Evolutionary conservation across 2,888 invertebrate genomes (phyloP), one percentile per base, ranked within the genome.

Genomic region (Seira sanloemensis): DNA sequence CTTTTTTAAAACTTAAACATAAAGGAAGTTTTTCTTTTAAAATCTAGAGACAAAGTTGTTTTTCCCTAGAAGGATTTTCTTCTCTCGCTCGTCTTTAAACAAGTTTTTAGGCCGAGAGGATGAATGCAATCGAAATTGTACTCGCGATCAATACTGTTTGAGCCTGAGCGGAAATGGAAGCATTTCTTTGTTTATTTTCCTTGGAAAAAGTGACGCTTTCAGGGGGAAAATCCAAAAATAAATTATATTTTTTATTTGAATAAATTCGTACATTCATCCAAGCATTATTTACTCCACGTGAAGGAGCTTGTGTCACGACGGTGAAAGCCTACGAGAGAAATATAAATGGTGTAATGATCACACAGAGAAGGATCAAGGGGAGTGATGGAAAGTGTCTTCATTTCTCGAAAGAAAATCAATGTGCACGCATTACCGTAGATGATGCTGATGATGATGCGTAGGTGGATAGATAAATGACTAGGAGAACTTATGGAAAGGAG

Each of bases 391-490:
- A 37, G 37, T n/a, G n/a, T n/a, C n/a, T n/a, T n/a, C n/a, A n/a
- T 25, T 24, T 25, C 12, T 1, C 9, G 67, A 16, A 24, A 21
- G 16, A 24, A 19, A 21, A 73, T 23, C 46, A 23, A 73, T 16
- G 62, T 71, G 81, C 76, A n/a, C 66, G 25, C 25, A 37, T 37
- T 37, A 37, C n/a, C n/a, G n/a, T n/a, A n/a, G n/a, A n/a, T n/a
- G n/a, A n/a, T n/a, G n/a, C n/a, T n/a, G 37, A 37, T 37, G 37
- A n/a, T 37, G 27, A 72, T 79, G 67, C 76, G 72, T 72, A 71
- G 79, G 74, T 66, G 77, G 78, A 68, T 69, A 79, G 84, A 86
- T 83, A 79, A 78, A 86, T 79, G 78, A 78, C 71, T 76, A 73
- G 58, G 27, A 72, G 37, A 74, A 75, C 54, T 37, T 19, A 21